These are phyloP conservation scores for Globodera ellingtonae DNA, from an alignment of 1,140 invertebrate species.

Conservation along the genomic window DNA sequence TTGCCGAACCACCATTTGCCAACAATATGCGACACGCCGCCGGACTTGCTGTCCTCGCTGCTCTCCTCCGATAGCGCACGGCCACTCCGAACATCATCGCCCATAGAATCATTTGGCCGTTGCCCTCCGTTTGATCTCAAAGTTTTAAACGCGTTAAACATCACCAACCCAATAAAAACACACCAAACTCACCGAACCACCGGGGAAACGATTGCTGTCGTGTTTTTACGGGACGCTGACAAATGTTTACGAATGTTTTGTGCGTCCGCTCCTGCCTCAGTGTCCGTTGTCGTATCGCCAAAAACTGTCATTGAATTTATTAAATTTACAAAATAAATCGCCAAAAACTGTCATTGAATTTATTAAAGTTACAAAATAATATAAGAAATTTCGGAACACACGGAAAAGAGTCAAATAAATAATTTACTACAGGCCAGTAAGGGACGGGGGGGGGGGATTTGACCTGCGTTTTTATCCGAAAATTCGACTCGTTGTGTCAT, in stretches of 20 bases:
- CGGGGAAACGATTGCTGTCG: conserved; percentile 16
- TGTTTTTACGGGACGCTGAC: neutral
- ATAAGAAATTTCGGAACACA: too few species aligned
- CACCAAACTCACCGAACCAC: neutral
- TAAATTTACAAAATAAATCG: neutral
- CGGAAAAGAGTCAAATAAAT: too few species aligned
- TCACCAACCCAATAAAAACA: too few species aligned
- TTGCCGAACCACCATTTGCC: conserved; percentile 65
- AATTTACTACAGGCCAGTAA: too few species aligned
- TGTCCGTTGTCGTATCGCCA: conserved; percentile 10
- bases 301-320: conserved; percentile 7
- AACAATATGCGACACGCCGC: conserved; percentile 56
- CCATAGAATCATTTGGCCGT: neutral
- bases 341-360: conserved; percentile 9
- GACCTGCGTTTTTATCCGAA: conserved; percentile 57
- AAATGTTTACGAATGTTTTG: neutral
- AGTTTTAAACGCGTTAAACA: neutral
- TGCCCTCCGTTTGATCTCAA: neutral
- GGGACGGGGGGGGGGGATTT: too few species aligned
- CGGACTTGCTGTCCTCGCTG: conserved; percentile 20
- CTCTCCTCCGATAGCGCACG: neutral
- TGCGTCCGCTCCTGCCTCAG: neutral
- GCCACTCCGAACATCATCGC: neutral
- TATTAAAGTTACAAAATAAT: conserved; percentile 1
- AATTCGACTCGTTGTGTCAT: conserved; percentile 45